phyloP scores from a whole-genome alignment of 2,113 vertebrate species.

The Tursiops truncatus region DNA sequence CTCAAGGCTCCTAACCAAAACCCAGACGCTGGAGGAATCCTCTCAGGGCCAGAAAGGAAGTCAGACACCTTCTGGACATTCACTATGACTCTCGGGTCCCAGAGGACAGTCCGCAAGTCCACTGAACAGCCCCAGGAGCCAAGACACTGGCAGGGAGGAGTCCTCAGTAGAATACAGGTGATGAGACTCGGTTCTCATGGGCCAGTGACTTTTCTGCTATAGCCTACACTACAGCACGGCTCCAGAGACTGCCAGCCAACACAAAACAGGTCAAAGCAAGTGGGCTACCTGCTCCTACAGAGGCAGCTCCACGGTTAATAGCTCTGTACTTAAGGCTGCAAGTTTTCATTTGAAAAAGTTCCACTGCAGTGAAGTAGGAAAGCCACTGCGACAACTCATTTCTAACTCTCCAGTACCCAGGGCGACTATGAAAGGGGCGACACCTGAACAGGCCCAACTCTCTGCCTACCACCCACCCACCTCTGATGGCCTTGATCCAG shows the following conservation, averaged over 20 bases:
- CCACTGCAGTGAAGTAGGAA: not conserved
- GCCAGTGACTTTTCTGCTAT: not conserved
- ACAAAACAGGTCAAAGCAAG: not conserved
- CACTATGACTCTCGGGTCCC: not conserved
- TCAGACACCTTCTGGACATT: not conserved
- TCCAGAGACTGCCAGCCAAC: not conserved
- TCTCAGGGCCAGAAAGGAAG: not conserved
- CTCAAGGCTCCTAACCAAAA: not conserved
- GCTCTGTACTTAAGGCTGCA: not conserved
- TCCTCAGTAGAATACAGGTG: not conserved
- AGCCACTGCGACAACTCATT: not conserved
- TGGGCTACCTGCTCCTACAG: not conserved
- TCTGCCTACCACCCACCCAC: rapidly evolving
- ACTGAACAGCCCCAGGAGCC: not conserved
- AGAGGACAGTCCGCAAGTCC: not conserved
- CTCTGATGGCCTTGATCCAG: not conserved
- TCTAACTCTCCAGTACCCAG: not conserved
- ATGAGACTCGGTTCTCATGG: not conserved
- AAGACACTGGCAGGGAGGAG: not conserved
- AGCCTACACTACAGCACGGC: not conserved
- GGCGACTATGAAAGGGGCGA: not conserved
- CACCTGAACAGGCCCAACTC: not conserved
- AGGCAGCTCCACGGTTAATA: not conserved
- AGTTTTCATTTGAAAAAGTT: not conserved
- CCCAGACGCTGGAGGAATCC: not conserved